Percentiles rank a stretch among this genome's conserved stretches.
phyloP scores from a whole-genome alignment of 2,888 invertebrate genomes.

The Drosophila mayaguana region DNA sequence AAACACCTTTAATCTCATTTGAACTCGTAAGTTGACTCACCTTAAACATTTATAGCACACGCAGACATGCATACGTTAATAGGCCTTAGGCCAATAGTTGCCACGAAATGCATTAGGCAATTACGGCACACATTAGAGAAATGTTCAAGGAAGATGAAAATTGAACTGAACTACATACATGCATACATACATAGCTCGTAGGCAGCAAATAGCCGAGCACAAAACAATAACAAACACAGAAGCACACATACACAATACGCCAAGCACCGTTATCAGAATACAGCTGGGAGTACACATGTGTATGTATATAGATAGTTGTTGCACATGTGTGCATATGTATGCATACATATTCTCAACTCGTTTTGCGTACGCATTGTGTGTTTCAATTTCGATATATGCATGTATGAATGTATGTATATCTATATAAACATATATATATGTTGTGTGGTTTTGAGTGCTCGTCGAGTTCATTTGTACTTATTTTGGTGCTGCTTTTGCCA shows the following conservation, averaged over 20 bases:
- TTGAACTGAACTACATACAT: not conserved
- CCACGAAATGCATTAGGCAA: conserved; percentile 15
- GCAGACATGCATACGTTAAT: conserved; percentile 15
- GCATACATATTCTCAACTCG: conserved; percentile 18
- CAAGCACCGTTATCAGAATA: conserved; percentile 61
- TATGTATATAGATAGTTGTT: conserved; percentile 6
- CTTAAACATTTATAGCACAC: conserved; percentile 32
- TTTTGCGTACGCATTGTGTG: conserved; percentile 33
- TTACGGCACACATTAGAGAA: not conserved
- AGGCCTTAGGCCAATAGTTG: not conserved
- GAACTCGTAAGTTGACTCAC: conserved; percentile 24
- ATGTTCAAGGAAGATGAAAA: not conserved
- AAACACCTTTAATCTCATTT: not conserved
- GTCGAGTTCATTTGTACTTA: conserved; percentile 33
- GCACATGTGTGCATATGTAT: conserved; percentile 12
- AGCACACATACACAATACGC: conserved; percentile 26
- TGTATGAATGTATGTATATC: not conserved
- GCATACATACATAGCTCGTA: not conserved
- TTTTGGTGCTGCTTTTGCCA: not conserved
- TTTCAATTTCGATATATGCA: conserved; percentile 15
- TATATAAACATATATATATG: not conserved
- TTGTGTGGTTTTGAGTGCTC: not conserved
- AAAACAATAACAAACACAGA: conserved; percentile 2
- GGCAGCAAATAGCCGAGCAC: not conserved
- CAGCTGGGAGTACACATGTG: conserved; percentile 40